A percentile compares a stretch with the other conserved stretches of the same genome.
Evolutionary conservation across 2,888 invertebrate genomes (phyloP).

Genomic region (Athetis lepigone): DNA sequence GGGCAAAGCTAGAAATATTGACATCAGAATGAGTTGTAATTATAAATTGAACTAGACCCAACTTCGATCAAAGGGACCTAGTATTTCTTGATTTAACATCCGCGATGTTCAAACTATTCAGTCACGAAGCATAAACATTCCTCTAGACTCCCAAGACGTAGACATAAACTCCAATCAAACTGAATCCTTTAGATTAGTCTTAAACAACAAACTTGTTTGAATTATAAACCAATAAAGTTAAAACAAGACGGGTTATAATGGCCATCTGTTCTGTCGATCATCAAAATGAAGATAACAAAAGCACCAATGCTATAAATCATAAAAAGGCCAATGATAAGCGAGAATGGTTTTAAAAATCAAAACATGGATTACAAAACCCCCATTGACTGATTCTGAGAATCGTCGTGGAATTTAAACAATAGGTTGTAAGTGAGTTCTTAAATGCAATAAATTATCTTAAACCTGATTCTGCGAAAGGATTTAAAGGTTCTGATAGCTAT

Average conservation of each 20-base stretch:
- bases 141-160: constrained; percentile 8
- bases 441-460: constrained; percentile 47
- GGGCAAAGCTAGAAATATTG: background rate
- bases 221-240: constrained; percentile 52
- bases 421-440: constrained; percentile 35
- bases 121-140: constrained; percentile 31
- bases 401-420: constrained; percentile 47
- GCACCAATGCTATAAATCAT: constrained; percentile 41
- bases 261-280: constrained; percentile 51
- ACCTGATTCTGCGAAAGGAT: constrained; percentile 42
- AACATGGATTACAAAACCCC: constrained; percentile 28
- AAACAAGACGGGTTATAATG: constrained; percentile 40
- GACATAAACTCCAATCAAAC: constrained; percentile 37
- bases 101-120: constrained; percentile 12
- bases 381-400: constrained; percentile 46
- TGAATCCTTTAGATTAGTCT: constrained; percentile 14
- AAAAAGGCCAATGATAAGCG: constrained; percentile 22
- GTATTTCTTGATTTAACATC: constrained; percentile 8
- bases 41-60: background rate
- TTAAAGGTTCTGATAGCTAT: constrained; percentile 8
- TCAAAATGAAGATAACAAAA: constrained; percentile 26
- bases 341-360: constrained; percentile 23
- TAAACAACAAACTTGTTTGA: constrained; percentile 45
- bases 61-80: too few species aligned
- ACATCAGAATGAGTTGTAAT: background rate